Percentiles rank a stretch among this genome's conserved stretches.
phyloP scores from a whole-genome alignment of 2,888 invertebrate species.

The Branchellion lobata region DNA sequence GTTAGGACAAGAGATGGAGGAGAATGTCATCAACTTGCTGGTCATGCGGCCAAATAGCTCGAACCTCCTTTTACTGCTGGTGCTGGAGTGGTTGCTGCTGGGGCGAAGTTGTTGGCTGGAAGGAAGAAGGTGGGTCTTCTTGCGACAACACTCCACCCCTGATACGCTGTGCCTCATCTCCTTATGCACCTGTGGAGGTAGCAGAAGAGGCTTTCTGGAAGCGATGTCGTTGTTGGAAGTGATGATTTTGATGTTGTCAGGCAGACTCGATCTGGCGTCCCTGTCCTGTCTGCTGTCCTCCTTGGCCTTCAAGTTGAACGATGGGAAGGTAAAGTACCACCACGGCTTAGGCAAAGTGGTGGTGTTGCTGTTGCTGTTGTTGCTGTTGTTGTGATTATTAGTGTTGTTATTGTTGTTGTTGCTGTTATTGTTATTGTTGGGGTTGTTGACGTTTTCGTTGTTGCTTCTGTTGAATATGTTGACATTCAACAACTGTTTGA shows the following conservation, averaged over 20 bases:
- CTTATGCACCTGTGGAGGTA: not conserved
- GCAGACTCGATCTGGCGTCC: conserved; percentile 32
- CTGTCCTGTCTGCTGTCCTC: not conserved
- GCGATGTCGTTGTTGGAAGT: not conserved
- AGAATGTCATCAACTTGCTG: conserved; percentile 7
- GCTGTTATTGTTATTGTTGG: not conserved
- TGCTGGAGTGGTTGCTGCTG: conserved; percentile 1
- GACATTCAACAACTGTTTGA: not conserved
- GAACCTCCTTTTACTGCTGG: not conserved
- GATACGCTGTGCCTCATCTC: conserved; percentile 9
- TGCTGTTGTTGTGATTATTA: not conserved
- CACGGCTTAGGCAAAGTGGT: conserved; percentile 14
- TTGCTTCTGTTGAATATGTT: not conserved
- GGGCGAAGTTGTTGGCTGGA: not conserved
- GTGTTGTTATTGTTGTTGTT: not conserved
- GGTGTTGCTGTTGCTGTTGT: not conserved
- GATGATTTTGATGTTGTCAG: conserved; percentile 21
- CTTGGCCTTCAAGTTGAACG: conserved; percentile 20
- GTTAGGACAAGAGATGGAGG: conserved; percentile 6
- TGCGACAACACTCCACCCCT: not conserved
- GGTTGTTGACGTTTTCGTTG: not conserved
- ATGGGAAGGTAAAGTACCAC: conserved; percentile 44
- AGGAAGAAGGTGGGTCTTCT: not conserved
- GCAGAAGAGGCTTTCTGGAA: not conserved
- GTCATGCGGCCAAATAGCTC: conserved; percentile 8